Evolutionary conservation across 2,888 invertebrate species (phyloP).

Genomic region (Drosophila koepferae): DNA sequence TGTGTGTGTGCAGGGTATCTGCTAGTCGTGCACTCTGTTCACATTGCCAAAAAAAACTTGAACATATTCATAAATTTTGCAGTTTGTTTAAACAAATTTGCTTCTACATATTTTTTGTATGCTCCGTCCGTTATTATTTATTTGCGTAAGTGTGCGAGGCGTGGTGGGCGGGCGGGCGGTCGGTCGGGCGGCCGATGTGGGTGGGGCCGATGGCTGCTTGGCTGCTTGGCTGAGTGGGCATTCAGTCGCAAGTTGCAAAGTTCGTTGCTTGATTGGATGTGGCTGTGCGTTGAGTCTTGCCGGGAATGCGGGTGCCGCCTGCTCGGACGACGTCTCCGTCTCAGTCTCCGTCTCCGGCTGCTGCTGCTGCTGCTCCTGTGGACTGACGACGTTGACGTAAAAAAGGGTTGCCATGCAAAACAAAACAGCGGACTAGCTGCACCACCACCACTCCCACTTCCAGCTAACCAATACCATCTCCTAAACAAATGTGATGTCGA

Average conservation of each 20-base stretch:
- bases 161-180: not conserved
- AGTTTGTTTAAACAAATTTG: conserved; percentile 80
- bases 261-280: conserved; percentile 73
- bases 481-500: conserved; percentile 9
- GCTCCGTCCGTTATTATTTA: conserved; percentile 72
- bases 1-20: conserved; percentile 21
- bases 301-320: conserved; percentile 44
- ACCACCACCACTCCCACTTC: too few species aligned
- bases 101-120: conserved; percentile 13
- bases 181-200: not conserved
- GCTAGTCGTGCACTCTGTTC: not conserved
- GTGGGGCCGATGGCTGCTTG: not conserved
- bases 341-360: too few species aligned
- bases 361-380: conserved; percentile 16
- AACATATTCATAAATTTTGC: conserved; percentile 80
- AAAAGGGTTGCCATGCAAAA: conserved; percentile 77
- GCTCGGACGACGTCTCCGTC: conserved; percentile 18
- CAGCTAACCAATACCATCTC: not conserved
- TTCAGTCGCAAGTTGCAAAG: conserved; percentile 48
- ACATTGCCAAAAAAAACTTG: conserved; percentile 48
- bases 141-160: conserved; percentile 67
- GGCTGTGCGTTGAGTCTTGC: conserved; percentile 36
- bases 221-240: not conserved
- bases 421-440: conserved; percentile 47
- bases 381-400: conserved; percentile 44